phyloP scores from a whole-genome alignment of 2,888 invertebrate species.

The Neria commutata region DNA sequence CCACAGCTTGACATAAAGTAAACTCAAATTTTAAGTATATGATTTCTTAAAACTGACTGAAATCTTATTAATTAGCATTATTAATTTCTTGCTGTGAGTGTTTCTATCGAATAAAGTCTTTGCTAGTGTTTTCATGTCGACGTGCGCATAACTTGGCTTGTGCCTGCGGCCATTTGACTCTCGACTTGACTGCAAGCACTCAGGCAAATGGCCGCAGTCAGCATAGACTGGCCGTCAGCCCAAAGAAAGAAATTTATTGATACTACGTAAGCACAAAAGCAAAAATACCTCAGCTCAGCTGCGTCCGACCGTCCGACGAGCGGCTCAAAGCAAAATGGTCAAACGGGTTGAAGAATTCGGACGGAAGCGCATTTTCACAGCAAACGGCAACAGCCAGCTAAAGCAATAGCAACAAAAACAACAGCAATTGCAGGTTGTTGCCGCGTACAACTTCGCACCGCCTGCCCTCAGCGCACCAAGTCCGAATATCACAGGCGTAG shows the following conservation, averaged over 20 bases:
- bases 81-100: too few relatives aligned
- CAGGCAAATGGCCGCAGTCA: background rate
- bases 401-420: background rate
- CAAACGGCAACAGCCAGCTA: too few relatives aligned
- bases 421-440: background rate
- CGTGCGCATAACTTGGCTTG: too few relatives aligned
- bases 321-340: background rate
- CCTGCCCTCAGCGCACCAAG: background rate
- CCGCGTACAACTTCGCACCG: background rate
- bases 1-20: too few relatives aligned
- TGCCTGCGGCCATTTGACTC: background rate
- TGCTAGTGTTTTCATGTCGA: too few relatives aligned
- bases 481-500: too few relatives aligned
- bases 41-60: too few relatives aligned
- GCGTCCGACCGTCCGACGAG: too few relatives aligned
- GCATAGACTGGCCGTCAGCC: background rate
- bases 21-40: too few relatives aligned
- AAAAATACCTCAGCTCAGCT: background rate
- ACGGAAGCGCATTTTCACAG: conserved; percentile 6
- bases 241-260: conserved; percentile 1
- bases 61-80: too few relatives aligned
- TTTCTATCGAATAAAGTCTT: too few relatives aligned
- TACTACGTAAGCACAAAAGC: too few relatives aligned
- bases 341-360: conserved; percentile 1
- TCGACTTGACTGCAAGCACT: background rate